Evolutionary conservation across 2,888 invertebrate genomes (phyloP).

Genomic region (Pseudoips prasinana): DNA sequence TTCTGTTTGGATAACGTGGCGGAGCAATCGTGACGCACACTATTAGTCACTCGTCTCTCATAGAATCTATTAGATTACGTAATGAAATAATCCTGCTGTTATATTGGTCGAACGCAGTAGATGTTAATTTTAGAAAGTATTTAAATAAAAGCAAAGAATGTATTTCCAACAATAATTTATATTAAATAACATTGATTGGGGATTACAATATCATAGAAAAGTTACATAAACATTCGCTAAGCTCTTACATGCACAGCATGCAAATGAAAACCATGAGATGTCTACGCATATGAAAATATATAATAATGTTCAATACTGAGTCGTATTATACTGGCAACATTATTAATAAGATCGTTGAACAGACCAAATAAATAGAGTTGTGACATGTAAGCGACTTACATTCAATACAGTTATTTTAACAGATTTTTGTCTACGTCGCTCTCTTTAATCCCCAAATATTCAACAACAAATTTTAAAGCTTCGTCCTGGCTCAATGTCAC

Average conservation of each 20-base stretch:
- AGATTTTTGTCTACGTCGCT: slow-evolving; percentile 43
- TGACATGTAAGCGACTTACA: no score
- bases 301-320: slow-evolving; percentile 2
- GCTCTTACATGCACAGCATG: slow-evolving; percentile 4
- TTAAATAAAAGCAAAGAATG: slow-evolving; percentile 9
- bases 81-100: no score
- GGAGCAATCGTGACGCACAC: no score
- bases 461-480: slow-evolving; percentile 51
- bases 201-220: no score
- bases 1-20: no score
- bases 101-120: no score
- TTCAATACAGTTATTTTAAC: slow-evolving; percentile 39
- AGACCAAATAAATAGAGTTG: no score
- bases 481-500: slow-evolving; percentile 47
- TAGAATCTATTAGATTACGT: no score
- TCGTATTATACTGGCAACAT: slow-evolving; percentile 2
- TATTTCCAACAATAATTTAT: slow-evolving; percentile 22
- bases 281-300: slow-evolving; percentile 2
- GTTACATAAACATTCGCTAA: no score
- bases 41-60: no score
- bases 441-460: slow-evolving; percentile 50
- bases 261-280: slow-evolving; percentile 1
- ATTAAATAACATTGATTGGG: slow-evolving; percentile 12
- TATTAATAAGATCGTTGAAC: no score
- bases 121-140: no score